Percentiles rank a stretch among this genome's conserved stretches.
These are phyloP conservation scores for Drosophila seguyi DNA, from an alignment of 1,140 invertebrate genomes.

Conservation along the genomic window DNA sequence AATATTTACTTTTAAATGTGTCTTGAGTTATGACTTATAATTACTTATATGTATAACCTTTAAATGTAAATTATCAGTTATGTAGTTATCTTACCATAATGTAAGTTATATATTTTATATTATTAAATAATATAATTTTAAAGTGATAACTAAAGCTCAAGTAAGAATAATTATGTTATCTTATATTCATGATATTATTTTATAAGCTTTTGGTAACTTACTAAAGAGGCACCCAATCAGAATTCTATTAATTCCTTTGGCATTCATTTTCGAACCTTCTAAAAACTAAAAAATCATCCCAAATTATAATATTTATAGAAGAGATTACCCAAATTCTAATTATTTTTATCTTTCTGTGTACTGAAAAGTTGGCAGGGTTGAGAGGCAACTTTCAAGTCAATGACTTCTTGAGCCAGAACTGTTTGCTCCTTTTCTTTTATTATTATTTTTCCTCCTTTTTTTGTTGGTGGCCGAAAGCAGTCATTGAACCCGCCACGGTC, in stretches of 20 bases:
- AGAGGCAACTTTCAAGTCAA: constrained; percentile 28
- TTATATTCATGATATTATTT: not conserved
- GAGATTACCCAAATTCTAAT: not conserved
- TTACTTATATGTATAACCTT: no score
- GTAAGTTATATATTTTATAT: no score
- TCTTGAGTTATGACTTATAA: no score
- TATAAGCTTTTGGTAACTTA: not conserved
- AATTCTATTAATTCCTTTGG: not conserved
- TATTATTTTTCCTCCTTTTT: constrained; percentile 24
- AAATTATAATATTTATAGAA: not conserved
- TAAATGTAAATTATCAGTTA: no score
- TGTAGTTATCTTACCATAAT: no score
- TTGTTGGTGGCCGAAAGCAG: constrained; percentile 31
- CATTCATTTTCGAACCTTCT: not conserved
- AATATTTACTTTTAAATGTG: no score
- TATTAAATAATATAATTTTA: no score
- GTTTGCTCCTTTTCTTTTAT: constrained; percentile 1
- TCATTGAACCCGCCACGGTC: constrained; percentile 61
- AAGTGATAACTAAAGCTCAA: not conserved
- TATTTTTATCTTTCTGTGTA: not conserved
- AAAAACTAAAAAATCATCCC: not conserved
- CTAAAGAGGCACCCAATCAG: not conserved
- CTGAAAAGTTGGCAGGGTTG: not conserved
- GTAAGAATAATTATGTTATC: no score
- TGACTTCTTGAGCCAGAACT: constrained; percentile 45